These are phyloP conservation scores for Ramphastos sulfuratus DNA, from an alignment of 2,113 vertebrate genomes.

Conservation along the genomic window DNA sequence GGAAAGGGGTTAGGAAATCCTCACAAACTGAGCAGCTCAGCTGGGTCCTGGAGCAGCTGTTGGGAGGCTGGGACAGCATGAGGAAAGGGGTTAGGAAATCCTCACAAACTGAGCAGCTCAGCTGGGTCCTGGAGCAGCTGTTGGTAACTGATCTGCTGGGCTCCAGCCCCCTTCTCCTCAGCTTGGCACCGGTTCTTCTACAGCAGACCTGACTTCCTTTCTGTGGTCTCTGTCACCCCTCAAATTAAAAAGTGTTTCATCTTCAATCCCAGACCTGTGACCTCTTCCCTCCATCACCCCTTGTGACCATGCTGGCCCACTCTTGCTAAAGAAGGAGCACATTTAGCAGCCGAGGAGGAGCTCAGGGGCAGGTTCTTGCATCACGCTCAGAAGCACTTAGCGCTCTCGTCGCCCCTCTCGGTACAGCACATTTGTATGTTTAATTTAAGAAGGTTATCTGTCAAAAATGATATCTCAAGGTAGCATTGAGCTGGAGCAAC, in stretches of 20 bases:
- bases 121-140: not conserved
- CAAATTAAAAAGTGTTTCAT: not conserved
- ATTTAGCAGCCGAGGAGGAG: constrained; percentile 6
- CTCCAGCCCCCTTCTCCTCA: not conserved
- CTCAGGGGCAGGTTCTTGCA: not conserved
- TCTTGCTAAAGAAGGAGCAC: not conserved
- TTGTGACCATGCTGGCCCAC: not conserved
- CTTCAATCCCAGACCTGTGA: not conserved
- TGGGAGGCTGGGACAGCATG: not conserved
- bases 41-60: not conserved
- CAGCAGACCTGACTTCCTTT: not conserved
- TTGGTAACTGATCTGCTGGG: not conserved
- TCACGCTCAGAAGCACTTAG: constrained; percentile 42
- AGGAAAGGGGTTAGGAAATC: too few relatives aligned
- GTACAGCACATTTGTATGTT: constrained; percentile 21
- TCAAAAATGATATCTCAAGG: constrained; percentile 52
- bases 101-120: too few relatives aligned
- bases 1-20: too few relatives aligned
- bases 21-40: too few relatives aligned
- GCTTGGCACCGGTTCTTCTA: not conserved
- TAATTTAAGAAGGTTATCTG: constrained; percentile 68
- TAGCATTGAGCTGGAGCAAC: constrained; percentile 44
- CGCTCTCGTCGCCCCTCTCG: constrained; percentile 1
- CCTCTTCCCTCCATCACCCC: not conserved
- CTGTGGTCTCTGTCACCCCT: not conserved